Evolutionary conservation across 2,113 vertebrate genomes (phyloP).

Genomic region (Nestor notabilis): DNA sequence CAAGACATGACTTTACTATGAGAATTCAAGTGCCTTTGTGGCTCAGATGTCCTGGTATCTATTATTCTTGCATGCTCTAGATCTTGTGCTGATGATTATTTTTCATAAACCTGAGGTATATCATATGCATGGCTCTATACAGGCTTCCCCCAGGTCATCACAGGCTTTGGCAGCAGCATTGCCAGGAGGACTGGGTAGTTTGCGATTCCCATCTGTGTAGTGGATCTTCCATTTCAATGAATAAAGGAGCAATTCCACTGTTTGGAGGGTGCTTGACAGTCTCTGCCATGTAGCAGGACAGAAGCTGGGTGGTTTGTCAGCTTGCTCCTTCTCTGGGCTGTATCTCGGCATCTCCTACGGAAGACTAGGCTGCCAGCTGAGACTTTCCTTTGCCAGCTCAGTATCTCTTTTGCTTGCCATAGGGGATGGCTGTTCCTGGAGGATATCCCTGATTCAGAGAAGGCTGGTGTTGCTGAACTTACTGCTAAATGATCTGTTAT

Average conservation of each 20-base stretch:
- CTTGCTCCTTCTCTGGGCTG: background rate
- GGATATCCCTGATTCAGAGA: background rate
- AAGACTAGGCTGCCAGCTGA: background rate
- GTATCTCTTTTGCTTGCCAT: background rate
- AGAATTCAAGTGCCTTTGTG: background rate
- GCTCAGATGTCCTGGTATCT: background rate
- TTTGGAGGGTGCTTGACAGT: background rate
- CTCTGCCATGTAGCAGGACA: background rate
- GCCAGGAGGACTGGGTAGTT: background rate
- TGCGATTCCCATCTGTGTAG: background rate
- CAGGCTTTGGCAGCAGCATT: background rate
- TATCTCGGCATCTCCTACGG: background rate
- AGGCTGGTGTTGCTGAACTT: background rate
- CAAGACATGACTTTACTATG: background rate
- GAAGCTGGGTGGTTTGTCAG: background rate
- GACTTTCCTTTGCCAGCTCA: background rate
- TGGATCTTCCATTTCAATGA: background rate
- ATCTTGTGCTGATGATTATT: background rate
- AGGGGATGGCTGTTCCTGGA: background rate
- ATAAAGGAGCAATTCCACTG: background rate
- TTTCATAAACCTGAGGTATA: background rate
- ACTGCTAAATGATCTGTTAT: background rate
- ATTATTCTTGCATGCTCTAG: background rate
- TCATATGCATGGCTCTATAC: background rate
- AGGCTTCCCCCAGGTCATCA: background rate